Percentiles rank a stretch among this genome's conserved stretches.
Conservation (phyloP, 2,888 invertebrate genomes). For the Spisula solida region DNA sequence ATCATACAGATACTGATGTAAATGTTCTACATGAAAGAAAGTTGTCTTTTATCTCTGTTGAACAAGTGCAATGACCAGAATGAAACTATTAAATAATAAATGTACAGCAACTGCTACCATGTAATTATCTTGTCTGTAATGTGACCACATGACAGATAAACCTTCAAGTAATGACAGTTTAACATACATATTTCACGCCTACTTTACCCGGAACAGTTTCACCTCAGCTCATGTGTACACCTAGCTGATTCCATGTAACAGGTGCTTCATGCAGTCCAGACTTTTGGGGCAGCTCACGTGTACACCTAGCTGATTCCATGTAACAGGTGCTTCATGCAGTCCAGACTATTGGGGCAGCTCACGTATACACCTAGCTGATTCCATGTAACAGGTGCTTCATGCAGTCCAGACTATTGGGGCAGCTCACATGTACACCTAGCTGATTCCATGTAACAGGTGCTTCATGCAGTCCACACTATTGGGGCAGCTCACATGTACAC, state of each 20-base stretch:
- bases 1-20: neutral
- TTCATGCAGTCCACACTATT: no score
- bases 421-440: neutral
- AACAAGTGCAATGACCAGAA: neutral
- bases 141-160: neutral
- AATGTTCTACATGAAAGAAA: conserved; percentile 8
- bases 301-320: no score
- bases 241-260: no score
- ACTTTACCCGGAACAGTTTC: neutral
- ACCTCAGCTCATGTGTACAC: neutral
- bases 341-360: neutral
- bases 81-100: conserved; percentile 15
- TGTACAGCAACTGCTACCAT: neutral
- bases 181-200: neutral
- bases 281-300: neutral
- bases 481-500: no score
- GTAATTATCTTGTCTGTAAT: conserved; percentile 11
- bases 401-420: no score
- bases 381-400: no score
- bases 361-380: no score
- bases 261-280: no score
- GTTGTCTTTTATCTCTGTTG: neutral
- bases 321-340: no score
- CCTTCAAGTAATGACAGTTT: neutral
- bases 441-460: no score